Percentiles rank a stretch among this genome's conserved stretches.
Conservation (phyloP, 2,888 invertebrate species). For the Drosophila falleni region DNA sequence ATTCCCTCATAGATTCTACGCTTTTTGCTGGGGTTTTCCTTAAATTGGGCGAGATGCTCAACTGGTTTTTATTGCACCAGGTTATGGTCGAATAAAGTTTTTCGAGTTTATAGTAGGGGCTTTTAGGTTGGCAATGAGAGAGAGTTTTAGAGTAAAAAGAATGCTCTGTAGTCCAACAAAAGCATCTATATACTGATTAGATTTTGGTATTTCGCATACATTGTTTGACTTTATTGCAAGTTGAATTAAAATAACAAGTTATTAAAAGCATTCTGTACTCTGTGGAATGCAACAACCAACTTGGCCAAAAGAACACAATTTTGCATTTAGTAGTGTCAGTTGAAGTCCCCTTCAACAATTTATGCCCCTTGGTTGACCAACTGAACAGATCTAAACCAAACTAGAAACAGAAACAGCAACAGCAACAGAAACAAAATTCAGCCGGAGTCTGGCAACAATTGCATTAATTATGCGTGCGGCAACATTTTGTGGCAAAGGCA, state of each 20-base stretch:
- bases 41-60: constrained; percentile 64
- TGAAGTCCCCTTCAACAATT: constrained; percentile 4
- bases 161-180: neutral
- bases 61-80: constrained; percentile 68
- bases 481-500: constrained; percentile 59
- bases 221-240: constrained; percentile 4
- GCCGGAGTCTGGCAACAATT: constrained; percentile 67
- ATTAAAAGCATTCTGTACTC: constrained; percentile 19
- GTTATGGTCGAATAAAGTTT: constrained; percentile 62
- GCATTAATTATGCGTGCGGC: constrained; percentile 77
- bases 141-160: neutral
- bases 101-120: constrained; percentile 27
- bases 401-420: constrained; percentile 25
- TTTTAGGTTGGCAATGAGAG: too few species aligned
- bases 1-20: neutral
- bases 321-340: constrained; percentile 42
- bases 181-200: neutral
- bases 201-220: neutral
- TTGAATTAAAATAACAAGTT: constrained; percentile 18
- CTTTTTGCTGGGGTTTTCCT: constrained; percentile 25
- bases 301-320: constrained; percentile 35
- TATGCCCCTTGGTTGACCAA: constrained; percentile 44
- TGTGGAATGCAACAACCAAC: constrained; percentile 14
- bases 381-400: constrained; percentile 23
- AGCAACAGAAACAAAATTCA: constrained; percentile 21